Conservation (phyloP, 2,113 vertebrate genomes). For the Fregata magnificens region DNA sequence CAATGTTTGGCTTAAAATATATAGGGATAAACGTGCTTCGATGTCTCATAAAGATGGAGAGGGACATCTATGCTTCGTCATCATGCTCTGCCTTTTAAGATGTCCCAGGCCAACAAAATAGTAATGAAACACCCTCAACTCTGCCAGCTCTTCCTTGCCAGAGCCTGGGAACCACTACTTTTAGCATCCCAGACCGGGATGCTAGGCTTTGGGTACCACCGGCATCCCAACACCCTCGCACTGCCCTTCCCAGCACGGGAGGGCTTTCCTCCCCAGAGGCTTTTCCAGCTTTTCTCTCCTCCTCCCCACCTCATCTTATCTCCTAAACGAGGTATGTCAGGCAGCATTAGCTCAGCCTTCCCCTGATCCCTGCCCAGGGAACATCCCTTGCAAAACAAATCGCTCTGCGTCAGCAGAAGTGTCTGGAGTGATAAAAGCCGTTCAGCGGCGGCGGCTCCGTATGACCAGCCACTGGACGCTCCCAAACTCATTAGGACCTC, state of each 20-base stretch:
- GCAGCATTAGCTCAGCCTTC: background rate
- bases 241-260: background rate
- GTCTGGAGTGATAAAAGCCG: conserved; percentile 8
- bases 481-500: background rate
- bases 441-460: fast-evolving
- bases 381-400: background rate
- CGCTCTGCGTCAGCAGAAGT: background rate
- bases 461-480: background rate
- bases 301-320: background rate
- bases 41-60: background rate
- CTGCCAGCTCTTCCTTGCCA: background rate
- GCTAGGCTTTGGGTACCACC: background rate
- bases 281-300: background rate
- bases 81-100: background rate
- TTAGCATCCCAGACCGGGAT: background rate
- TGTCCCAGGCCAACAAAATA: background rate
- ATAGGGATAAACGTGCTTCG: background rate
- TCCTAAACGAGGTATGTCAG: background rate
- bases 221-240: fast-evolving
- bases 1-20: background rate
- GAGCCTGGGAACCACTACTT: background rate
- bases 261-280: background rate
- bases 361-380: background rate
- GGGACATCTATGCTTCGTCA: background rate
- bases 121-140: background rate